Conservation (phyloP, 2,113 vertebrate genomes). For the Aspidoscelis tigris region DNA sequence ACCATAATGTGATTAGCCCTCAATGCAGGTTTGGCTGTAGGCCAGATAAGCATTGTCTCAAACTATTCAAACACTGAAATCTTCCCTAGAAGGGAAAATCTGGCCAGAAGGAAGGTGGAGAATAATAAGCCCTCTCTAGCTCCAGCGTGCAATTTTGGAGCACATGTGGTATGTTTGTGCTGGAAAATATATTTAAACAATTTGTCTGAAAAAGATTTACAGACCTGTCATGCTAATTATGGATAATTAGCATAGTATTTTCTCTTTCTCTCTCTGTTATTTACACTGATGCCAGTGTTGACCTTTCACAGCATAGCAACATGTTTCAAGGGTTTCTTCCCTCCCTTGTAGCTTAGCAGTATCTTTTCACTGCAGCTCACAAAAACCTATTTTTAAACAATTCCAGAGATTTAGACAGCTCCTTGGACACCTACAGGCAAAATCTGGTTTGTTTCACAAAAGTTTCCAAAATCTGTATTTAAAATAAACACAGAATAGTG, state of each 20-base stretch:
- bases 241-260: constrained; percentile 2
- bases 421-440: background rate
- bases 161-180: background rate
- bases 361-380: constrained; percentile 2
- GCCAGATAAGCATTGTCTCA: background rate
- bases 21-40: no score
- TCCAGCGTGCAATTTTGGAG: constrained; percentile 21
- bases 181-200: constrained; percentile 22
- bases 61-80: background rate
- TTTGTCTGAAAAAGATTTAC: constrained; percentile 29
- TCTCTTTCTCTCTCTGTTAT: constrained; percentile 4
- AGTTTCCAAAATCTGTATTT: constrained; percentile 27
- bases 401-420: background rate
- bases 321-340: constrained; percentile 8
- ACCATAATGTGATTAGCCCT: no score
- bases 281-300: constrained; percentile 18
- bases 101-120: background rate
- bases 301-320: constrained; percentile 29
- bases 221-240: constrained; percentile 19
- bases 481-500: constrained; percentile 25
- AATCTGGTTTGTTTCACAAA: constrained; percentile 22
- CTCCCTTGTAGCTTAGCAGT: background rate
- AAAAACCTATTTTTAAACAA: constrained; percentile 22
- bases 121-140: background rate
- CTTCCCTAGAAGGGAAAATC: constrained; percentile 3